A percentile compares a stretch with the other conserved stretches of the same genome.
Evolutionary conservation across 2,888 invertebrate genomes (phyloP).

Genomic region (Terebella lapidaria): DNA sequence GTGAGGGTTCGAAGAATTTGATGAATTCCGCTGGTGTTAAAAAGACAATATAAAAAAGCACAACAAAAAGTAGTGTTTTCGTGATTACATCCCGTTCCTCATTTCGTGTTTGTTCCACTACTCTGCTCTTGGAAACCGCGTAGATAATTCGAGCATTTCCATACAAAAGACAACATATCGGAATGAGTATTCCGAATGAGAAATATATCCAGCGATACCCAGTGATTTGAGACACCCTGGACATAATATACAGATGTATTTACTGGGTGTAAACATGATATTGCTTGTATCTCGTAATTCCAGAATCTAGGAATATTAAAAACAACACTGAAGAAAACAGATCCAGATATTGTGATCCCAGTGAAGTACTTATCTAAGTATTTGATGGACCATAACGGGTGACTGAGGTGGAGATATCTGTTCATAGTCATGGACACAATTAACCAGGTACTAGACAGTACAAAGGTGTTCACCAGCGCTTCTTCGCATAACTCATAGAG

Average conservation of each 20-base stretch:
- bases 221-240: neutral
- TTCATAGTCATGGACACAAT: neutral
- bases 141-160: neutral
- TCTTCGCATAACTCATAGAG: neutral
- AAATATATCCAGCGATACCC: neutral
- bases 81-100: neutral
- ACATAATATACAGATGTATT: too few species aligned
- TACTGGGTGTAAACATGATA: neutral
- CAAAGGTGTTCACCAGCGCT: neutral
- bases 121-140: neutral
- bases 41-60: neutral
- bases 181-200: neutral
- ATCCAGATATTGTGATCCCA: neutral
- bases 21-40: neutral
- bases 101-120: neutral
- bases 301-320: neutral
- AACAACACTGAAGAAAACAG: neutral
- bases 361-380: neutral
- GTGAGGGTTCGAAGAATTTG: neutral
- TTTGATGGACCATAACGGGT: neutral
- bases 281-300: neutral
- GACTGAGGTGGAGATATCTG: neutral
- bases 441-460: neutral
- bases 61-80: neutral
- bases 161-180: neutral